Conservation (phyloP, 2,113 vertebrate species). For the Grammomys surdaster region DNA sequence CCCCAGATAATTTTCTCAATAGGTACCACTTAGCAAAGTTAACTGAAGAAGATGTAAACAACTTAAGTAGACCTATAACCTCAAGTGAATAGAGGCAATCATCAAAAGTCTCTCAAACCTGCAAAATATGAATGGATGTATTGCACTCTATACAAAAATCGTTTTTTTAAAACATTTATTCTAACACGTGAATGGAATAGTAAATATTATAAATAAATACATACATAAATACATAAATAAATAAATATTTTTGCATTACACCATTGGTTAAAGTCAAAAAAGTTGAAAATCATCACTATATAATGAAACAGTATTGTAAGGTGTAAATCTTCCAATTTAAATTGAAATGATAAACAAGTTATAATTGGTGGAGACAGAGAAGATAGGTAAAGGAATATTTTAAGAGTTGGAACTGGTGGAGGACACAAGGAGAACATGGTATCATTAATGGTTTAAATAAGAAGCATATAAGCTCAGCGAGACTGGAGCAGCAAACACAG, state of each 20-base stretch:
- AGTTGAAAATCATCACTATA: not conserved
- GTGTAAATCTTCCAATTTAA: not conserved
- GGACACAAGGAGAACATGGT: not conserved
- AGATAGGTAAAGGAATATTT: too few relatives aligned
- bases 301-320: not conserved
- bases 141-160: not conserved
- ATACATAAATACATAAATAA: not conserved
- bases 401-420: too few relatives aligned
- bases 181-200: not conserved
- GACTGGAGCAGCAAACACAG: not conserved
- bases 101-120: not conserved
- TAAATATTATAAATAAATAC: too few relatives aligned
- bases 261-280: not conserved
- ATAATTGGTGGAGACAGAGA: not conserved
- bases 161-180: not conserved
- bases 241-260: not conserved
- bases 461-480: not conserved
- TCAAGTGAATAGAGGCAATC: not conserved
- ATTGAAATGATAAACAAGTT: not conserved
- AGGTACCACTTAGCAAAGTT: not conserved
- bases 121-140: not conserved
- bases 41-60: not conserved
- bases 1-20: not conserved
- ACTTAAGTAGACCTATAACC: not conserved
- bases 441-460: not conserved